Evolutionary conservation across 2,888 invertebrate genomes (phyloP).

Genomic region (Tethea ocularis): DNA sequence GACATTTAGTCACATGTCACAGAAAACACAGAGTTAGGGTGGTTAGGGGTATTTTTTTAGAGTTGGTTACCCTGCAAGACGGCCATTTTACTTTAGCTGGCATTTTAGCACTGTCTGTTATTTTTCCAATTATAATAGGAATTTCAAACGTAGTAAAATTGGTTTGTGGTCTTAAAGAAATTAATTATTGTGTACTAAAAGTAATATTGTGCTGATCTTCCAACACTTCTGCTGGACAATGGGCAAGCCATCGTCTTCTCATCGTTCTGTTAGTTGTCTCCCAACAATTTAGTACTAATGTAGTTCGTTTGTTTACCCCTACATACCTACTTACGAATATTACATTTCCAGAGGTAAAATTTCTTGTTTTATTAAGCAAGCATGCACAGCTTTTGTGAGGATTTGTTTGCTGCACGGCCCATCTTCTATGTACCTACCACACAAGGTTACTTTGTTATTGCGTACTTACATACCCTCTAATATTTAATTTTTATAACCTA

Average conservation of each 20-base stretch:
- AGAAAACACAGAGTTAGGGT: too few species aligned
- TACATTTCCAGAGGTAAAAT: constrained; percentile 32
- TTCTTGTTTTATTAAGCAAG: constrained; percentile 23
- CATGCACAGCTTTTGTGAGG: constrained; percentile 22
- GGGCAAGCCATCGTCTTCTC: constrained; percentile 56
- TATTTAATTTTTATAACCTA: too few species aligned
- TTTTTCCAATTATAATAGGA: too few species aligned
- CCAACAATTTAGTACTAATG: constrained; percentile 10
- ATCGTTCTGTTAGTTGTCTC: constrained; percentile 54
- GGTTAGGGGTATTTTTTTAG: too few species aligned
- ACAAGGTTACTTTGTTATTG: too few species aligned
- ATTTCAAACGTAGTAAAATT: too few species aligned
- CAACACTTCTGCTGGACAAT: constrained; percentile 27
- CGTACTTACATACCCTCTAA: too few species aligned
- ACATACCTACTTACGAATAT: constrained; percentile 25
- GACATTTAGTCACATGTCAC: too few species aligned
- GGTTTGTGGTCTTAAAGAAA: too few species aligned
- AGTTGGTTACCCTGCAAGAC: too few species aligned
- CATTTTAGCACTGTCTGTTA: too few species aligned
- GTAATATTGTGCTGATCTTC: neutral
- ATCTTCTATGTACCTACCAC: neutral
- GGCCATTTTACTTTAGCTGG: too few species aligned
- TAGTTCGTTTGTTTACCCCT: constrained; percentile 16
- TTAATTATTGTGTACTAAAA: neutral
- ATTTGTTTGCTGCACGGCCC: constrained; percentile 1